Conservation (phyloP, 2,797 vertebrate genomes). For the Sebastes ruberrimus region DNA sequence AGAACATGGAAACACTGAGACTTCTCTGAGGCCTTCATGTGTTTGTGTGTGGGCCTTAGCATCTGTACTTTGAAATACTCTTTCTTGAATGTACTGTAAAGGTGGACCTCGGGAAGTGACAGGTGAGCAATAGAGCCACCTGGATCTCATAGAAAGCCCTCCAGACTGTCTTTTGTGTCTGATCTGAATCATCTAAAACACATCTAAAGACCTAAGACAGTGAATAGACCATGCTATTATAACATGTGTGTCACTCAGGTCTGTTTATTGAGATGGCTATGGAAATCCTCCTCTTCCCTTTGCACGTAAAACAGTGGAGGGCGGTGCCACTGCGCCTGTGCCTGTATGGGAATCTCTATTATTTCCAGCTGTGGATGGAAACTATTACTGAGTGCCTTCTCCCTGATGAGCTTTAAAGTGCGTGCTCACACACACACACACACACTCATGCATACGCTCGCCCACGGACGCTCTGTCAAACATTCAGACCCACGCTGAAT, state of each 20-base stretch:
- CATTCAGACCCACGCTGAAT: slow-evolving; percentile 67
- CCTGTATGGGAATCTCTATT: slow-evolving; percentile 82
- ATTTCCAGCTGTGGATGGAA: slow-evolving; percentile 90
- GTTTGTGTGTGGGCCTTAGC: not conserved
- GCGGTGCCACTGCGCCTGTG: slow-evolving; percentile 69
- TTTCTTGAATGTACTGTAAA: not conserved
- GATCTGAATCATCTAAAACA: slow-evolving; percentile 16
- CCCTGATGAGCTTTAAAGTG: slow-evolving; percentile 77
- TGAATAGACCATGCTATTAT: slow-evolving; percentile 2
- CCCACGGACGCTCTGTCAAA: slow-evolving; percentile 57
- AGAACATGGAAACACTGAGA: slow-evolving; percentile 66
- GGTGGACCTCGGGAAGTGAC: not conserved
- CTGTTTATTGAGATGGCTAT: slow-evolving; percentile 36
- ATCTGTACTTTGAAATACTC: not conserved
- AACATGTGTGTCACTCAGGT: slow-evolving; percentile 23
- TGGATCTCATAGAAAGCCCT: not conserved
- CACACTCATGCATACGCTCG: slow-evolving; percentile 35
- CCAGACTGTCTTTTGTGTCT: slow-evolving; percentile 11
- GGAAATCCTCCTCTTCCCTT: slow-evolving; percentile 61
- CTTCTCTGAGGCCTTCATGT: not conserved
- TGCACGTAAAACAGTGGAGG: slow-evolving; percentile 71
- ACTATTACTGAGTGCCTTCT: slow-evolving; percentile 83
- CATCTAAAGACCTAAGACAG: not conserved
- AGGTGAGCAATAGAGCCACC: not conserved
- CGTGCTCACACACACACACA: slow-evolving; percentile 44